Conservation (phyloP, 1,140 invertebrate species). For the Protaetia brevitarsis region DNA sequence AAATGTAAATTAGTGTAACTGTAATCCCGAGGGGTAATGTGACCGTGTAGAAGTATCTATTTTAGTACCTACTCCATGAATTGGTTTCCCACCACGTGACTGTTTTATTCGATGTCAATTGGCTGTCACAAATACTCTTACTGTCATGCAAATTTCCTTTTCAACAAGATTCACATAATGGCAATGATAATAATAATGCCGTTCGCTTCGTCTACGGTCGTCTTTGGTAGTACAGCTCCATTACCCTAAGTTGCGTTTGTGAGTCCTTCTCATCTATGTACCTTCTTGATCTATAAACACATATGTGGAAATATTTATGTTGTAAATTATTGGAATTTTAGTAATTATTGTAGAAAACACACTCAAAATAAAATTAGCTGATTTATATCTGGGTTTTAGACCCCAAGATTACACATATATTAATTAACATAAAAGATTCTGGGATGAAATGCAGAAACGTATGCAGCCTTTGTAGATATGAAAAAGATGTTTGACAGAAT, state of each 20-base stretch:
- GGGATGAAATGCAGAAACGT: no score
- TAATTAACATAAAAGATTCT: no score
- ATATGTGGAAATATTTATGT: no score
- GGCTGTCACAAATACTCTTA: slow-evolving; percentile 45
- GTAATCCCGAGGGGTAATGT: slow-evolving; percentile 30
- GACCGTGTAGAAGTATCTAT: slow-evolving; percentile 39
- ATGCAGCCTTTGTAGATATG: no score
- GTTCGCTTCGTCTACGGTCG: neutral
- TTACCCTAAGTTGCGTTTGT: neutral
- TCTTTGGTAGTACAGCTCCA: slow-evolving; percentile 21
- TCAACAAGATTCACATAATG: slow-evolving; percentile 33
- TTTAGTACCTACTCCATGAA: slow-evolving; percentile 40
- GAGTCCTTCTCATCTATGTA: no score
- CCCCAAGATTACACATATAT: no score
- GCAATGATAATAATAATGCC: neutral
- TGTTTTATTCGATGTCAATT: slow-evolving; percentile 45
- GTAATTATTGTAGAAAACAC: no score
- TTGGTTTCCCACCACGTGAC: slow-evolving; percentile 42
- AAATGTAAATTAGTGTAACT: slow-evolving; percentile 18
- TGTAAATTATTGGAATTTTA: no score
- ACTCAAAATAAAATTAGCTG: no score
- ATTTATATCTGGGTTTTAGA: no score
- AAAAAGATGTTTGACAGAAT: no score
- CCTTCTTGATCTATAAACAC: no score
- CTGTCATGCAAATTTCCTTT: slow-evolving; percentile 44